Conservation (phyloP, 2,797 vertebrate species). For the Labeo calbasu region DNA sequence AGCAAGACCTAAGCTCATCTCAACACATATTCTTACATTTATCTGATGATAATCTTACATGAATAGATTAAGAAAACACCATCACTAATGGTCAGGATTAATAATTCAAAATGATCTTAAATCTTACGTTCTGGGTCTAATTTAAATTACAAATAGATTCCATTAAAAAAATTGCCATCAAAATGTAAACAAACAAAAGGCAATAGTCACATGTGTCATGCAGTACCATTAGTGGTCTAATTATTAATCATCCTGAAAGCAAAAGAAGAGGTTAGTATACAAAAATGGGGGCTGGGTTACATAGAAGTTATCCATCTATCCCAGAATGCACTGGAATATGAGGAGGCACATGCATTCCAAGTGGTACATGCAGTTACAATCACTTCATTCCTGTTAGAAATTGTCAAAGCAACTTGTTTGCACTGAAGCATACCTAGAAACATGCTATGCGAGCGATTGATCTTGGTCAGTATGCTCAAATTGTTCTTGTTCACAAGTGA, state of each 20-base stretch:
- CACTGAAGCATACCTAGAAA: slow-evolving; percentile 63
- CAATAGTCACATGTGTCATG: slow-evolving; percentile 67
- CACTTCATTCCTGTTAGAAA: slow-evolving; percentile 59
- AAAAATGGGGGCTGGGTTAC: slow-evolving; percentile 70
- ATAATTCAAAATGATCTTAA: slow-evolving; percentile 24
- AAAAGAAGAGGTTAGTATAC: slow-evolving; percentile 75
- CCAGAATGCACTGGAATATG: slow-evolving; percentile 51
- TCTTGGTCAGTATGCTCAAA: not conserved
- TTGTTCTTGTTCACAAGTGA: slow-evolving; percentile 11
- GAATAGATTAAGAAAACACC: slow-evolving; percentile 35
- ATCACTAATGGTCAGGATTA: slow-evolving; percentile 23
- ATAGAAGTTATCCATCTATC: slow-evolving; percentile 58
- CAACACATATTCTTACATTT: slow-evolving; percentile 50
- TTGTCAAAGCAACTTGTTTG: slow-evolving; percentile 58
- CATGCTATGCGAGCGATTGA: slow-evolving; percentile 64
- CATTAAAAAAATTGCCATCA: slow-evolving; percentile 60
- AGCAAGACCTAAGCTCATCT: slow-evolving; percentile 51
- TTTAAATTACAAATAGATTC: slow-evolving; percentile 43
- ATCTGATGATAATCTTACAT: slow-evolving; percentile 37
- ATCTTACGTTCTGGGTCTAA: slow-evolving; percentile 15
- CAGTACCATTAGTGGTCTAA: slow-evolving; percentile 73
- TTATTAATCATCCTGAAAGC: slow-evolving; percentile 75
- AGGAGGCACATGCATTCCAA: slow-evolving; percentile 63
- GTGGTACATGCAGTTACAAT: slow-evolving; percentile 69
- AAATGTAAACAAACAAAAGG: slow-evolving; percentile 60